Evolutionary conservation across 2,113 vertebrate species (phyloP), one percentile per base, ranked within the genome.

Genomic region (Neolamprologus sp.): DNA sequence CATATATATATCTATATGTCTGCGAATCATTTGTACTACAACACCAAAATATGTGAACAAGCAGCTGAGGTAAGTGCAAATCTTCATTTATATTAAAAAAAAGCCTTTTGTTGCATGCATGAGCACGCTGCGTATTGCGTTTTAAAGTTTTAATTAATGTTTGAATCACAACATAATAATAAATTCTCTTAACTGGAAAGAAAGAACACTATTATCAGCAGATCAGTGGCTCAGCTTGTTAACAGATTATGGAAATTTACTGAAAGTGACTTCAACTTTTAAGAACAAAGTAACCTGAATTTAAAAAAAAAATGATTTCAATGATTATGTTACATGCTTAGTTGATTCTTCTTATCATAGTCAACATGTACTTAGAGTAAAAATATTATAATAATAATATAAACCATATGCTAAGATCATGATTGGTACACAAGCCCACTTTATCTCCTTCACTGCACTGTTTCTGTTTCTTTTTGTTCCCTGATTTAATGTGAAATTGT

Each of bases 31-130:
- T 65, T 65, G 10, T 65, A 37, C 60, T 65, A 65, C 31, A 63
- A 63, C 58, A n/a, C 10, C 60, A 63, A 63, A 63, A 35, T 35
- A 35, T 63, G 58, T 63, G 58, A 63, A 63, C 9, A 63, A 63
- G 31, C 26, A 31, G 26, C 26, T 31, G 26, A 92, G 91, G 92
- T 94, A 78, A 90, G 90, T 80, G 63, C 53, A 75, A 5, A 16
- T 60, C 47, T 9, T 16, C 11, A 79, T 51, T 49, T 28, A 51
- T 31, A 37, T 47, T 1, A 6, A 2, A 63, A 23, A 33, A 49
- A 47, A 75, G 16, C 16, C 31, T 49, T 49, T 78, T 31, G 6
- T 49, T 31, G 71, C 23, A 47, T 49, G 45, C 14, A 47, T 49
- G 17, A 3, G 7, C 17, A 78, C 3, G 7, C 17, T n/a, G 26